phyloP scores from a whole-genome alignment of 2,888 invertebrate species.

The Carcina quercana region DNA sequence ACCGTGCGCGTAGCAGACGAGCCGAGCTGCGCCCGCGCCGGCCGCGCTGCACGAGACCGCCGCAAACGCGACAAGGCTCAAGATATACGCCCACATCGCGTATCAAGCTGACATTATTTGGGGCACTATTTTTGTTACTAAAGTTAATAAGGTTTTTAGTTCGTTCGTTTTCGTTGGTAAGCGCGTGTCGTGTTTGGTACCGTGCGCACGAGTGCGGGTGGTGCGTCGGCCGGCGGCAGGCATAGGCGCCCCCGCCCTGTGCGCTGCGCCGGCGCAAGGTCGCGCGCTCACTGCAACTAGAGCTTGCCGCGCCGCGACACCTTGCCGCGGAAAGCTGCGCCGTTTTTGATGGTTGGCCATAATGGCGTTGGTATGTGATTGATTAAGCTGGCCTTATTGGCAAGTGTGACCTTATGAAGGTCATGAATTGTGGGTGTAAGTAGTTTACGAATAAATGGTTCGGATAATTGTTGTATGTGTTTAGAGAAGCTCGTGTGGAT shows the following conservation, averaged over 20 bases:
- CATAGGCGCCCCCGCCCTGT: constrained; percentile 66
- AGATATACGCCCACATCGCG: constrained; percentile 57
- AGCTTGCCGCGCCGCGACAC: constrained; percentile 25
- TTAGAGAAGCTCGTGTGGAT: too few relatives aligned
- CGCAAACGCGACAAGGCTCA: constrained; percentile 40
- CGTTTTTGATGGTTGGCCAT: constrained; percentile 1
- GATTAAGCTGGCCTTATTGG: too few relatives aligned
- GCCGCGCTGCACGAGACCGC: constrained; percentile 44
- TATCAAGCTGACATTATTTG: too few relatives aligned
- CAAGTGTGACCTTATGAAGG: too few relatives aligned
- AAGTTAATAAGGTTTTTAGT: constrained; percentile 8
- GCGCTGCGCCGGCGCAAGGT: constrained; percentile 53
- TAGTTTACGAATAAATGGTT: too few relatives aligned
- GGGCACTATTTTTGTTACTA: not conserved
- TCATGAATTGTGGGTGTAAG: too few relatives aligned
- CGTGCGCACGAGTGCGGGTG: constrained; percentile 54
- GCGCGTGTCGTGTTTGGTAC: constrained; percentile 56
- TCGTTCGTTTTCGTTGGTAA: constrained; percentile 17
- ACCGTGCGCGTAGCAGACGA: constrained; percentile 61
- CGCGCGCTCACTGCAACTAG: constrained; percentile 48
- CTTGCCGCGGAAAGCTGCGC: not conserved
- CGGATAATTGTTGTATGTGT: too few relatives aligned
- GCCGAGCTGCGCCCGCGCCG: constrained; percentile 63
- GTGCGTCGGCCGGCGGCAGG: constrained; percentile 32
- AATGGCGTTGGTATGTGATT: too few relatives aligned